These are phyloP conservation scores for Pelvicachromis taeniatus DNA, from an alignment of 2,113 vertebrate species.

Conservation along the genomic window DNA sequence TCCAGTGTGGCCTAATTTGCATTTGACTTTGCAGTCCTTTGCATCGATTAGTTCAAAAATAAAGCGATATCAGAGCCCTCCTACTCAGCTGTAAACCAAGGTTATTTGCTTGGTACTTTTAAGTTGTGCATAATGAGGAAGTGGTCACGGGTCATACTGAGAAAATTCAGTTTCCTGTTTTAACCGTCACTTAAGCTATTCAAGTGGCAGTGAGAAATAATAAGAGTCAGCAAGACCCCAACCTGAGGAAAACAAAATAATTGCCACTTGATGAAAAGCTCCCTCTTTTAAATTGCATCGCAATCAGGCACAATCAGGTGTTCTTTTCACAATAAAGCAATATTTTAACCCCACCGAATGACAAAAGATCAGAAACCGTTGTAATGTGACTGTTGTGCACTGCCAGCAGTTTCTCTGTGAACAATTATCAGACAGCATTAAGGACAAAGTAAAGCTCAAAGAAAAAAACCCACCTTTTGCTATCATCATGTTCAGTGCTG, in stretches of 20 bases:
- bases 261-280: not conserved
- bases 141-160: constrained; percentile 51
- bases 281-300: not conserved
- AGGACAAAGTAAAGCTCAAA: not conserved
- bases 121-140: constrained; percentile 64
- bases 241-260: constrained; percentile 13
- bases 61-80: not conserved
- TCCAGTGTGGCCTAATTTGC: not conserved
- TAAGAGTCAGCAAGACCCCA: not conserved
- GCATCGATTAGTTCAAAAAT: constrained; percentile 4
- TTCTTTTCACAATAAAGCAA: not conserved
- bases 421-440: not conserved
- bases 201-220: constrained; percentile 17
- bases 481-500: constrained; percentile 16
- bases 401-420: not conserved
- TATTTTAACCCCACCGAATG: not conserved
- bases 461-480: constrained; percentile 48
- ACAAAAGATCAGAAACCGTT: not conserved
- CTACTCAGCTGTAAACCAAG: not conserved
- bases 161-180: constrained; percentile 70
- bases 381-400: not conserved
- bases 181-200: constrained; percentile 50
- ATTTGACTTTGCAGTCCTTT: constrained; percentile 21
- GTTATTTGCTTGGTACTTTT: constrained; percentile 10
- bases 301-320: not conserved